Percentiles rank a stretch among this genome's conserved stretches.
Conservation (phyloP, 2,888 invertebrate genomes). For the Fabriciana adippe region DNA sequence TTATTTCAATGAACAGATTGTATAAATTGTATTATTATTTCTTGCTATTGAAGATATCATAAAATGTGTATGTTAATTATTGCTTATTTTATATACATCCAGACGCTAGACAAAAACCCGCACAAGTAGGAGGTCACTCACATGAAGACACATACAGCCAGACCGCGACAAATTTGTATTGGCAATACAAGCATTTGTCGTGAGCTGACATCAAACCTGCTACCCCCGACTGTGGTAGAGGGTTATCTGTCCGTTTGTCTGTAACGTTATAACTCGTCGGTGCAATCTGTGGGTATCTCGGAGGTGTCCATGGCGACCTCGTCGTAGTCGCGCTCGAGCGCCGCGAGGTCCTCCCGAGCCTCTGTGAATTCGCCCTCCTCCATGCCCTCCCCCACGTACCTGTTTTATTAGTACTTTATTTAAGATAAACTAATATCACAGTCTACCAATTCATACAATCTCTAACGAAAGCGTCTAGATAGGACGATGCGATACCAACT, state of each 20-base stretch:
- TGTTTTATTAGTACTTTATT: conserved; percentile 42
- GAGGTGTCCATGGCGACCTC: conserved; percentile 86
- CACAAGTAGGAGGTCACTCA: too few species aligned
- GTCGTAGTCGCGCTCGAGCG: conserved; percentile 88
- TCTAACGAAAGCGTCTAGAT: too few species aligned
- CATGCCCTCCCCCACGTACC: conserved; percentile 93
- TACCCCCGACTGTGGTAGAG: neutral
- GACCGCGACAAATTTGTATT: neutral
- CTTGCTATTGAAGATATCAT: too few species aligned
- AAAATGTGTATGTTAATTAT: too few species aligned
- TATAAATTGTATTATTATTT: too few species aligned
- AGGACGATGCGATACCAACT: too few species aligned
- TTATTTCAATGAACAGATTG: too few species aligned
- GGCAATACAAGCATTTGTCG: neutral
- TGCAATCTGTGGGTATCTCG: conserved; percentile 67
- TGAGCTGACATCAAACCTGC: neutral
- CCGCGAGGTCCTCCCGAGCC: conserved; percentile 89
- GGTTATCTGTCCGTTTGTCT: neutral
- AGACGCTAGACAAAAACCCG: too few species aligned
- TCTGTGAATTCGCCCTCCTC: conserved; percentile 92
- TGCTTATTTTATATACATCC: too few species aligned
- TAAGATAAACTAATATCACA: neutral
- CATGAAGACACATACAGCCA: too few species aligned
- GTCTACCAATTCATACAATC: too few species aligned
- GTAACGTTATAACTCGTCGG: conserved; percentile 65